A percentile compares a stretch with the other conserved stretches of the same genome.
Evolutionary conservation across 1,140 invertebrate species (phyloP).

Genomic region (Scaptodrosophila lebanonensis): DNA sequence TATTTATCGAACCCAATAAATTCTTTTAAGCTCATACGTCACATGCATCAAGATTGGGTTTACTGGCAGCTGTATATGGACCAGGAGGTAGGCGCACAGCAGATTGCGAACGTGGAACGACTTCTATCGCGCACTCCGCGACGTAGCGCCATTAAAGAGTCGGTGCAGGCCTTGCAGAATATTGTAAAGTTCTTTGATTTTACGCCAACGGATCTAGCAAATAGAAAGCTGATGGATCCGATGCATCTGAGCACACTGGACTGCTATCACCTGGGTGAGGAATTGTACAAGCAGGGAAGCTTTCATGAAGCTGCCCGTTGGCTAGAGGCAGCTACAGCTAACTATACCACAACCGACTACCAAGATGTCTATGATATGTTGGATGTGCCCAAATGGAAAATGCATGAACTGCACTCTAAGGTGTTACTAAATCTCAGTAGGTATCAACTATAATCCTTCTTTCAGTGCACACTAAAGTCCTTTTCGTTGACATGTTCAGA

Average conservation of each 20-base stretch:
- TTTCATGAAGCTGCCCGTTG: conserved; percentile 32
- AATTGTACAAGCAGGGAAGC: conserved; percentile 12
- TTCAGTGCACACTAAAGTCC: not conserved
- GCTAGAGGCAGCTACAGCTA: conserved; percentile 20
- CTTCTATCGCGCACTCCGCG: conserved; percentile 8
- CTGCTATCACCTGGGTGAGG: conserved; percentile 38
- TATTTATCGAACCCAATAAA: conserved; percentile 54
- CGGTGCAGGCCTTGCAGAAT: conserved; percentile 5
- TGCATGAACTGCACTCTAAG: conserved; percentile 32
- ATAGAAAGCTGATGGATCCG: no score
- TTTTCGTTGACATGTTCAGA: conserved; percentile 4
- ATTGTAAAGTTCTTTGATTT: conserved; percentile 31
- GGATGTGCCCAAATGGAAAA: conserved; percentile 21
- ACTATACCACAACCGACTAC: conserved; percentile 14
- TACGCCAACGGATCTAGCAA: no score
- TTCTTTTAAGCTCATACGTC: conserved; percentile 44
- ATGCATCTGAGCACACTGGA: conserved; percentile 11
- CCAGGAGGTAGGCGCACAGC: conserved; percentile 2
- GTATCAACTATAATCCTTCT: not conserved
- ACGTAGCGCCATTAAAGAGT: not conserved
- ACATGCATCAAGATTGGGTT: conserved; percentile 57
- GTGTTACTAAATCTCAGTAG: conserved; percentile 20
- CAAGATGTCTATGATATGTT: conserved; percentile 12
- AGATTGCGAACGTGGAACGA: conserved; percentile 8
- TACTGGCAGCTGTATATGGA: conserved; percentile 44